phyloP scores from a whole-genome alignment of 2,113 vertebrate genomes.

The Panthera uncia region DNA sequence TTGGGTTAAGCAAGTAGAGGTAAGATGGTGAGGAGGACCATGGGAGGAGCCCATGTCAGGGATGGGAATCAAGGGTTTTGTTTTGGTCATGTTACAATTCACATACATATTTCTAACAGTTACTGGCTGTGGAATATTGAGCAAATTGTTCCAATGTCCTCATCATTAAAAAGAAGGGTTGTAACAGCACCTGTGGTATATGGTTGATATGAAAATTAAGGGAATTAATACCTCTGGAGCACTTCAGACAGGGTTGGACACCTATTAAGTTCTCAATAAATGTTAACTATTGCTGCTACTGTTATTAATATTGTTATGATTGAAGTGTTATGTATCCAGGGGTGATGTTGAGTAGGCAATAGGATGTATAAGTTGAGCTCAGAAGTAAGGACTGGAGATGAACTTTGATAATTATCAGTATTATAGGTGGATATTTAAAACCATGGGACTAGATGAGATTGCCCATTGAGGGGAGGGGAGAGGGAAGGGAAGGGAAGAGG shows the following conservation, averaged over 20 bases:
- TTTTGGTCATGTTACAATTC: constrained; percentile 12
- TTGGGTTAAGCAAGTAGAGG: background rate
- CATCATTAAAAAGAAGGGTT: background rate
- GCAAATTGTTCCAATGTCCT: background rate
- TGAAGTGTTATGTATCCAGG: background rate
- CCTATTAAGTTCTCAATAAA: background rate
- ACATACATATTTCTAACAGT: background rate
- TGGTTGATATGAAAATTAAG: constrained; percentile 29
- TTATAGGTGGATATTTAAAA: background rate
- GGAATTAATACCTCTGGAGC: background rate
- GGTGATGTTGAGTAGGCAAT: background rate
- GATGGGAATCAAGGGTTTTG: background rate
- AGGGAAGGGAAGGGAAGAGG: background rate
- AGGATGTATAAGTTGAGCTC: background rate
- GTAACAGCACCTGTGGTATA: background rate
- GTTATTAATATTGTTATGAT: background rate
- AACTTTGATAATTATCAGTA: background rate
- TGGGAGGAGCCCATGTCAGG: background rate
- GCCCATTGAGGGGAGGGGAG: background rate
- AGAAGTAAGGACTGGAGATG: background rate
- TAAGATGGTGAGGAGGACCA: background rate
- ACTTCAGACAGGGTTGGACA: background rate
- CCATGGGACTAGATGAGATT: background rate
- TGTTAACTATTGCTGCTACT: background rate
- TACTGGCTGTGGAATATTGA: background rate